Conservation (phyloP, 2,113 vertebrate genomes). For the Rhinoderma darwinii region DNA sequence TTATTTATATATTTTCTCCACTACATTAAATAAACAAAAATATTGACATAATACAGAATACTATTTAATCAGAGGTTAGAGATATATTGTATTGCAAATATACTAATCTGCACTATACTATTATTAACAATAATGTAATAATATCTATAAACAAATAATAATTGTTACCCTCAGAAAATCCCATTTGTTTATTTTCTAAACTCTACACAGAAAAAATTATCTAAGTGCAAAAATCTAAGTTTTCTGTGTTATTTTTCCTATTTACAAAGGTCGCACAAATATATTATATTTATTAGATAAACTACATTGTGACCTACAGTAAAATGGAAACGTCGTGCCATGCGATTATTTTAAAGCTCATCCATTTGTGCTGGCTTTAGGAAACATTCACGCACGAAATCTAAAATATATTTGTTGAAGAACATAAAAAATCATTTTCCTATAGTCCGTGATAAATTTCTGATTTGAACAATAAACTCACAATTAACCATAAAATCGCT, state of each 20-base stretch:
- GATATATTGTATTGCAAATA: neutral
- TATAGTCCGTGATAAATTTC: neutral
- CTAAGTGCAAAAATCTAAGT: neutral
- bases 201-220: neutral
- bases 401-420: neutral
- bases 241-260: neutral
- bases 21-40: no score
- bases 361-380: neutral
- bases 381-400: neutral
- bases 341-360: neutral
- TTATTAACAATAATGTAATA: neutral
- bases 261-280: neutral
- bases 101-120: neutral
- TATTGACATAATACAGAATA: no score
- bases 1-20: no score
- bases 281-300: neutral
- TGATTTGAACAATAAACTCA: neutral
- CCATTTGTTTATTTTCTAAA: neutral
- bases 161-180: neutral
- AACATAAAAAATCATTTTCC: neutral
- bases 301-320: neutral
- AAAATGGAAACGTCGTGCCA: neutral
- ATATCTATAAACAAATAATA: neutral
- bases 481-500: neutral
- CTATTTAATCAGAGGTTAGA: neutral